These are phyloP conservation scores for Calosoma granatense DNA, from an alignment of 1,140 invertebrate species.

Conservation along the genomic window DNA sequence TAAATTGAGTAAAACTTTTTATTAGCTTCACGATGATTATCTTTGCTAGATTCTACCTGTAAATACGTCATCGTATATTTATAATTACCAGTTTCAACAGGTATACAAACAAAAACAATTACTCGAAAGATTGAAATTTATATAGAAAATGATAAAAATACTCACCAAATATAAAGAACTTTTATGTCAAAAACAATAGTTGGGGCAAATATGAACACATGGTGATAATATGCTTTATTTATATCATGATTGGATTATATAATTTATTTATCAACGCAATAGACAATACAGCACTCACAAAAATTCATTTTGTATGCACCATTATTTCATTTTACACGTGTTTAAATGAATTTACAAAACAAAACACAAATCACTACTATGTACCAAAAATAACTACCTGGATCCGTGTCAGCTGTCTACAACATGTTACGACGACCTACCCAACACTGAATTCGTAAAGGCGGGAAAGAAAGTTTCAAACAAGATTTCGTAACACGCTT, in stretches of 20 bases:
- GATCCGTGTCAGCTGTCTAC: not conserved
- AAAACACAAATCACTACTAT: not conserved
- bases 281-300: not conserved
- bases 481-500: too few species aligned
- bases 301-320: not conserved
- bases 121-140: too few species aligned
- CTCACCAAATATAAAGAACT: too few species aligned
- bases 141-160: too few species aligned
- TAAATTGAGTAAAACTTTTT: too few species aligned
- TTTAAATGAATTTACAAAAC: not conserved
- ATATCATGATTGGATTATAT: not conserved
- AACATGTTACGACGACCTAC: conserved; percentile 1
- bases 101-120: too few species aligned
- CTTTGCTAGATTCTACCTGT: too few species aligned
- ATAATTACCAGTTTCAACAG: too few species aligned
- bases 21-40: too few species aligned
- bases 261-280: not conserved
- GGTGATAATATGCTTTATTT: not conserved
- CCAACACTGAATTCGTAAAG: not conserved
- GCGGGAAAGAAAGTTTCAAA: too few species aligned
- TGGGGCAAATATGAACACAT: not conserved
- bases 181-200: too few species aligned
- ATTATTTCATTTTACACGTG: not conserved
- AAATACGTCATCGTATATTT: too few species aligned
- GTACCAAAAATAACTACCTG: not conserved